These are phyloP conservation scores for Tachycineta bicolor DNA, from an alignment of 2,113 vertebrate genomes.

Conservation along the genomic window DNA sequence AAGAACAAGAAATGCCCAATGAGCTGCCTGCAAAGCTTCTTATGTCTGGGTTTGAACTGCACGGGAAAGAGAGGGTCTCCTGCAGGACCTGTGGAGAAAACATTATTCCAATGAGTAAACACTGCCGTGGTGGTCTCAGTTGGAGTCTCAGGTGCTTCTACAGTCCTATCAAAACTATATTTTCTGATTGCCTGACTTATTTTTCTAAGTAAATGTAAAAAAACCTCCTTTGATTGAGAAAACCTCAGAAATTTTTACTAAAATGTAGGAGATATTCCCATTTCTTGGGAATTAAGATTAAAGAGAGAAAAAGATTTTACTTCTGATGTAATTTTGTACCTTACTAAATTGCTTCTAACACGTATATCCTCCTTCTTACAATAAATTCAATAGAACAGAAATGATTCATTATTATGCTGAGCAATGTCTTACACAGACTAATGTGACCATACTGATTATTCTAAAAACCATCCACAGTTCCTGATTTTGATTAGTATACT, in stretches of 20 bases:
- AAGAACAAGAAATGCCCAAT: neutral
- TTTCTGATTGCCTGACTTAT: neutral
- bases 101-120: neutral
- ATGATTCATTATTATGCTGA: neutral
- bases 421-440: neutral
- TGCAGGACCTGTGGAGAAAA: neutral
- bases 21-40: neutral
- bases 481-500: neutral
- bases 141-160: neutral
- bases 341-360: neutral
- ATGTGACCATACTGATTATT: neutral
- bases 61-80: neutral
- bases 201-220: neutral
- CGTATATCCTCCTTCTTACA: neutral
- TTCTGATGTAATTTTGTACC: accelerated
- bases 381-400: neutral
- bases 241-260: neutral
- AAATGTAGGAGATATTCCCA: neutral
- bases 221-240: neutral
- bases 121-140: neutral
- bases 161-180: neutral
- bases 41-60: neutral
- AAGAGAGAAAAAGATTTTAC: neutral
- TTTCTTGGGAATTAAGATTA: neutral
- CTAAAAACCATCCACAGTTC: neutral